Evolutionary conservation across 2,113 vertebrate species (phyloP), one percentile per base, ranked within the genome.

Genomic region (Helogale parvula): DNA sequence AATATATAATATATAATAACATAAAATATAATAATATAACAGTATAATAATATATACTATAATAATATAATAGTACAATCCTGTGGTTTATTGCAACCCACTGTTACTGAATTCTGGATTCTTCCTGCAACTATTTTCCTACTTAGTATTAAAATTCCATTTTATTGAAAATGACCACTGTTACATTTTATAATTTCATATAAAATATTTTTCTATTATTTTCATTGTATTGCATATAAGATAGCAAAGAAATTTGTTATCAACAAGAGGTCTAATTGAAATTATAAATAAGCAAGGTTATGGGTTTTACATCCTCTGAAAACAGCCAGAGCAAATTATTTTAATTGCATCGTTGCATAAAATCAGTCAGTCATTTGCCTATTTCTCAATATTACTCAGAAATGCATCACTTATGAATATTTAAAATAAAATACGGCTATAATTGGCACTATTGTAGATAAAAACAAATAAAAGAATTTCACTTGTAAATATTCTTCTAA

Each of bases 401-500:
- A 10, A 96, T 68, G 17, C 0, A 86, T 3, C 10, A 66, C 35
- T 97, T 97, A 95, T 88, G 76, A 95, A 97, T 97, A 97, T 96
- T 94, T 97, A 94, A 96, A 90, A 71, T 16, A 72, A 90, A 93
- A 92, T 97, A 57, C 19, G 92, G 41, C 29, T 96, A 95, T 90
- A 97, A 97, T 86, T 95, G 31, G 50, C 50, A 72, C 8, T 88
- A 79, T 94, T 97, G 29, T 82, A 96, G 69, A 94, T 94, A 84
- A 86, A 96, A 97, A 84, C 88, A 93, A 95, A 95, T 82, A 90
- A 93, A 92, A 84, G 4, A 54, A 96, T 94, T 97, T 95, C 11
- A 95, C 93, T 95, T 96, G 91, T 66, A 97, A 97, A 97, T 95
- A 82, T 80, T 84, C 19, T 14, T 95, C 54, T 94, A 91, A 91